These are phyloP conservation scores for Erethizon dorsatum DNA, from an alignment of 2,797 vertebrate species.

Conservation along the genomic window DNA sequence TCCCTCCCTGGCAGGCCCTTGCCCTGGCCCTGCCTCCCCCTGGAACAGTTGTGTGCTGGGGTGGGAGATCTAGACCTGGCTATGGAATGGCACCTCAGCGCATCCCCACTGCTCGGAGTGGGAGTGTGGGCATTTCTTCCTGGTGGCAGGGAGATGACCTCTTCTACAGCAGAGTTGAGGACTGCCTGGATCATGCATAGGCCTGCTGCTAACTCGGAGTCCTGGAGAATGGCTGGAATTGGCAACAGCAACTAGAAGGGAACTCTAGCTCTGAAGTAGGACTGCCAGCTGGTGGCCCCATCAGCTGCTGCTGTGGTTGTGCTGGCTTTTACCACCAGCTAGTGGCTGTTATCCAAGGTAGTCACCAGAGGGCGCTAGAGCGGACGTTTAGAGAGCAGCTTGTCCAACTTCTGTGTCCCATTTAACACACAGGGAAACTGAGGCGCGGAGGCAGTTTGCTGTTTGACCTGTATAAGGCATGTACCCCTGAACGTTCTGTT, in stretches of 20 bases:
- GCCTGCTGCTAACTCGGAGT: background rate
- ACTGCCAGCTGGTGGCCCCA: background rate
- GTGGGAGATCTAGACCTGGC: rapidly evolving
- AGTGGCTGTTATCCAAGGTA: background rate
- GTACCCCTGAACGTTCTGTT: background rate
- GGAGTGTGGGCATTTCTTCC: background rate
- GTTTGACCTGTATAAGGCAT: background rate
- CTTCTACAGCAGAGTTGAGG: background rate
- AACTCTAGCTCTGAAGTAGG: background rate
- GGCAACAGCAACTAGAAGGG: background rate
- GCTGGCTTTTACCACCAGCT: background rate
- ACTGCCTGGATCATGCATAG: background rate
- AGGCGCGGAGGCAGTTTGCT: background rate
- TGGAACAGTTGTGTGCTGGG: background rate
- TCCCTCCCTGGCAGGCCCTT: background rate
- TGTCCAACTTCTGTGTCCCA: background rate
- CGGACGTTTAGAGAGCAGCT: background rate
- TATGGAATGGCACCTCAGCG: background rate
- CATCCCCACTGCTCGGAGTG: background rate
- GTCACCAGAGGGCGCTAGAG: background rate
- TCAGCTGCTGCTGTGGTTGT: background rate
- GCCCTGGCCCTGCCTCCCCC: background rate
- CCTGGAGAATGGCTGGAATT: background rate
- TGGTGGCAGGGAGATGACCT: background rate
- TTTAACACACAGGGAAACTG: background rate